Evolutionary conservation across 2,797 vertebrate genomes (phyloP).

Genomic region (Bryconaethiops microstoma): DNA sequence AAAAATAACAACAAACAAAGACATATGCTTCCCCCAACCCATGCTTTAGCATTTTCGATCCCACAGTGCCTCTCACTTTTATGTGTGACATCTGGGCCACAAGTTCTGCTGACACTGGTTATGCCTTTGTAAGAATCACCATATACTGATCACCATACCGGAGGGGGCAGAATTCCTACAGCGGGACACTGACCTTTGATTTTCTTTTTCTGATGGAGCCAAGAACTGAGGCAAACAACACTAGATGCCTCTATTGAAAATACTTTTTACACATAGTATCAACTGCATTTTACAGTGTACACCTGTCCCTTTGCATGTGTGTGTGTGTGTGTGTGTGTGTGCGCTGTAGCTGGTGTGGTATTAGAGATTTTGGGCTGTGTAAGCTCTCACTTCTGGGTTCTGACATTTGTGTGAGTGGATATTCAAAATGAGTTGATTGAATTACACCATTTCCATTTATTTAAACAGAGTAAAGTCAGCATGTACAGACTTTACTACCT

Average conservation of each 20-base stretch:
- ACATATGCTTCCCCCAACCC: slow-evolving; percentile 44
- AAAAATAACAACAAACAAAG: slow-evolving; percentile 51
- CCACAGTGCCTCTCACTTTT: neutral
- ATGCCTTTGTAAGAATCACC: neutral
- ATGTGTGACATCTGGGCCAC: slow-evolving; percentile 11
- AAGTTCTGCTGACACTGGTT: slow-evolving; percentile 5
- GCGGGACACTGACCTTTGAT: slow-evolving; percentile 24
- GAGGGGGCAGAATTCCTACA: neutral
- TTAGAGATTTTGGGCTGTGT: neutral
- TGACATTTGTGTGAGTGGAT: no score
- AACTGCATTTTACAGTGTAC: neutral
- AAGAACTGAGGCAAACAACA: slow-evolving; percentile 24
- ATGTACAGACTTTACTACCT: no score
- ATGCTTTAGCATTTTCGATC: slow-evolving; percentile 22
- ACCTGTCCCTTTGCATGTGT: neutral
- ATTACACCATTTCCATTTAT: no score
- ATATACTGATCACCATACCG: neutral
- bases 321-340: neutral
- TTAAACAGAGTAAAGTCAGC: no score
- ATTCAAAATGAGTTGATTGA: no score
- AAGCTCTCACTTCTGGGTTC: neutral
- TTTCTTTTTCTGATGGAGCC: slow-evolving; percentile 1
- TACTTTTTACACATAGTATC: slow-evolving; percentile 17
- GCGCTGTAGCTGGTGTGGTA: neutral
- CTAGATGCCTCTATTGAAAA: slow-evolving; percentile 15